Evolutionary conservation across 2,888 invertebrate species (phyloP).

Genomic region (Tetheella fluctuosa): DNA sequence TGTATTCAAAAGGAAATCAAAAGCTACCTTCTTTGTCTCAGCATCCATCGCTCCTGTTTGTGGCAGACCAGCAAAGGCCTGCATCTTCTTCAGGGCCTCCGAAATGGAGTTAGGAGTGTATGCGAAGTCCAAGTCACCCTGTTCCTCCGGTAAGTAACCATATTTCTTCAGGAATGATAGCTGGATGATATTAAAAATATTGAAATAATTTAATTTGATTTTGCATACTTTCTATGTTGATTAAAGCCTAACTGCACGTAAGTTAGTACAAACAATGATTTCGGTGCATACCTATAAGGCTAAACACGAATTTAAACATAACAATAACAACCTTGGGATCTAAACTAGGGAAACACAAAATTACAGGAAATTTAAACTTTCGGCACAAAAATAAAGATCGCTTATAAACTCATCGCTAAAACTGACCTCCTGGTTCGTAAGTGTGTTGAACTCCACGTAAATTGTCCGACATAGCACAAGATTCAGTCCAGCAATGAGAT

Average conservation of each 20-base stretch:
- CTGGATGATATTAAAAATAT: background rate
- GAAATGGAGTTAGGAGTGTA: constrained; percentile 86
- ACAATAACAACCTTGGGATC: background rate
- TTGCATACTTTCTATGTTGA: too few relatives aligned
- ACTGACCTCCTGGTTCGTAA: constrained; percentile 66
- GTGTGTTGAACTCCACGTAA: constrained; percentile 57
- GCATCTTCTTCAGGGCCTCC: constrained; percentile 86
- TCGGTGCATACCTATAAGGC: too few relatives aligned
- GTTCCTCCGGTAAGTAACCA: constrained; percentile 87
- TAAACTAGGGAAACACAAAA: too few relatives aligned
- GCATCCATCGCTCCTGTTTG: constrained; percentile 88
- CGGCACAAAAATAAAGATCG: background rate
- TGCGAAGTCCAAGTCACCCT: constrained; percentile 79
- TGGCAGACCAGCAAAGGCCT: constrained; percentile 88
- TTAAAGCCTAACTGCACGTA: too few relatives aligned
- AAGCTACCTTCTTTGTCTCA: constrained; percentile 83
- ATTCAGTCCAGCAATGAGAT: constrained; percentile 35
- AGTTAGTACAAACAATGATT: background rate
- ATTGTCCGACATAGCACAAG: constrained; percentile 54
- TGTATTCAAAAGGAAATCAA: too few relatives aligned
- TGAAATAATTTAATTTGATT: too few relatives aligned
- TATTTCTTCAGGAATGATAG: constrained; percentile 88
- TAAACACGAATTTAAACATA: too few relatives aligned
- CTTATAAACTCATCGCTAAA: constrained; percentile 11
- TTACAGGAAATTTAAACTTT: too few relatives aligned